Base-by-base conservation (phyloP, 2,797 vertebrate species). In the Acestrorhynchus altus region DNA sequence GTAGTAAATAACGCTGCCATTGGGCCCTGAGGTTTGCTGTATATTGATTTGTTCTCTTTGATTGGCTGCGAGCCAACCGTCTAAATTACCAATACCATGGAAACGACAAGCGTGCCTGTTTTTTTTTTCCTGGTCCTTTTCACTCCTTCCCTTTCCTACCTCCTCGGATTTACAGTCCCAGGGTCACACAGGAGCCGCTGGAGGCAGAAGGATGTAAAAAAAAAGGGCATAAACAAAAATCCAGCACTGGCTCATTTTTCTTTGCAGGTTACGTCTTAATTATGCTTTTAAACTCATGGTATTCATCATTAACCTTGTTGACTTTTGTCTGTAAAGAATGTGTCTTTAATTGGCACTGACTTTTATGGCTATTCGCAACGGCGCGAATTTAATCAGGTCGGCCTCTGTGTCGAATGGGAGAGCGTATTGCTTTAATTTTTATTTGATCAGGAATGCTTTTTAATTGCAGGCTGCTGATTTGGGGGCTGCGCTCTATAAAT, bases 371-470 rank as follows among this genome's bases (percentile, higher is more conserved):
- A 85, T 88, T 88, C 11, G 68, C 83, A 74, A 83, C 82, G 77
- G 85, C 74, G 87, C 91, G 88, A 89, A 91, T 90, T 80, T 65
- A 83, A 86, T 90, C 86, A 80, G 74, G 70, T 59, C 35, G 56
- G 87, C 86, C 78, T 83, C 82, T 16, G 10, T 71, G 81, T 80
- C 68, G 73, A 87, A 87, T 89, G 83, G 81, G 88, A 88, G 83
- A 89, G 89, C 86, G 70, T 88, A 85, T 82, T 86, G 86, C 86
- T 90, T 92, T 89, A 88, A 90, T 90, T 93, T 92, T 92, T 89
- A 93, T 92, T 92, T 93, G 90, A 94, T 92, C 91, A 90, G 90
- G 90, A 92, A 92, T 90, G 88, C 92, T 92, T 92, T 92, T 93
- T 91, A 92, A 93, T 93, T 91, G 89, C 89, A 64, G 82, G 85